A percentile compares a stretch with the other conserved stretches of the same genome.
Conservation (phyloP, 2,888 invertebrate genomes). For the Brassicogethes aeneus region DNA sequence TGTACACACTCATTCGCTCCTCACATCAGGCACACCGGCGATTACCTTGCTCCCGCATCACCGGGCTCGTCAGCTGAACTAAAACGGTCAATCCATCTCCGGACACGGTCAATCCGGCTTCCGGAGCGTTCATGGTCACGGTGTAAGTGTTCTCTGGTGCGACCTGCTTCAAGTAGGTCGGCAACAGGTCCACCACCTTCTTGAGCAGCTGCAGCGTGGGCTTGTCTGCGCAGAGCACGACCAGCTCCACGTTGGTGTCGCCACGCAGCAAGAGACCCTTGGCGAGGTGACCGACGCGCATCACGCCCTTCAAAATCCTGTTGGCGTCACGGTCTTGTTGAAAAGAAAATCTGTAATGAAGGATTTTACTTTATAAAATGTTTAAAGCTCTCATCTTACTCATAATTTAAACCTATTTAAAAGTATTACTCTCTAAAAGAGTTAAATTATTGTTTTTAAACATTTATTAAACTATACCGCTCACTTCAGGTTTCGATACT, state of each 20-base stretch:
- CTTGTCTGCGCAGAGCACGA: slow-evolving; percentile 90
- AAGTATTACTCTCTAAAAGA: too few relatives aligned
- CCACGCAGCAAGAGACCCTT: slow-evolving; percentile 85
- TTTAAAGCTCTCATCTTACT: too few relatives aligned
- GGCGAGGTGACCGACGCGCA: slow-evolving; percentile 89
- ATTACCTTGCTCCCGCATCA: slow-evolving; percentile 77
- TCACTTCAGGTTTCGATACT: too few relatives aligned
- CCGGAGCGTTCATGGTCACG: slow-evolving; percentile 74
- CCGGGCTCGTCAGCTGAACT: slow-evolving; percentile 86
- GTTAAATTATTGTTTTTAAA: too few relatives aligned
- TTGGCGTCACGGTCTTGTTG: slow-evolving; percentile 52
- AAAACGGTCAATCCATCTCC: slow-evolving; percentile 71
- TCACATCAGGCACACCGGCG: slow-evolving; percentile 20
- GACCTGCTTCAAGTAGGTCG: slow-evolving; percentile 64
- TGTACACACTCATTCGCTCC: slow-evolving; percentile 28
- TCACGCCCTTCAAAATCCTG: slow-evolving; percentile 87
- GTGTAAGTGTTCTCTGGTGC: slow-evolving; percentile 71
- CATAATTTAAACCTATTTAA: too few relatives aligned
- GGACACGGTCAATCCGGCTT: slow-evolving; percentile 77
- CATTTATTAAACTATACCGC: too few relatives aligned
- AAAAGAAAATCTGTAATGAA: slow-evolving; percentile 49
- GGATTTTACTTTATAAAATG: too few relatives aligned
- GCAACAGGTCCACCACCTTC: slow-evolving; percentile 72
- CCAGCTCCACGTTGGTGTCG: slow-evolving; percentile 83
- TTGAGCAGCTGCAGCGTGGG: slow-evolving; percentile 83